phyloP scores from a whole-genome alignment of 2,797 vertebrate species.

The Tinamus major region DNA sequence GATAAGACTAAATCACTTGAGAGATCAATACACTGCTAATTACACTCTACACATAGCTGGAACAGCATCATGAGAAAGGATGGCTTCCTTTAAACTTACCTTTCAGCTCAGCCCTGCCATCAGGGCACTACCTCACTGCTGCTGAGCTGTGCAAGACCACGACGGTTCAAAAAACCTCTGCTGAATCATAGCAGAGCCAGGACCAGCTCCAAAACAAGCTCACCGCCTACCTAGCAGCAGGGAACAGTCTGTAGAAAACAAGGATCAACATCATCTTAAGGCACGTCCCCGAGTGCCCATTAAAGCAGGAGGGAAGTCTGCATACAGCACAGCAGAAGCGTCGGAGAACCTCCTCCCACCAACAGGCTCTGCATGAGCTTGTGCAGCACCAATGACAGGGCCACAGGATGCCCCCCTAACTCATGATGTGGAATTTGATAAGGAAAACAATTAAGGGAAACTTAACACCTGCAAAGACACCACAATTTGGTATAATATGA shows the following conservation, averaged over 20 bases:
- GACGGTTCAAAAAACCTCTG: rapidly evolving
- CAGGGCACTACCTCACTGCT: rapidly evolving
- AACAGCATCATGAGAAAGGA: not conserved
- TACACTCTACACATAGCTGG: not conserved
- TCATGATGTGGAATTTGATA: not conserved
- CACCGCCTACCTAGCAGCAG: not conserved
- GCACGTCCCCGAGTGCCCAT: rapidly evolving
- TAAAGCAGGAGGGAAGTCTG: not conserved
- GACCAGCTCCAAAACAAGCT: not conserved
- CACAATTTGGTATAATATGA: too few relatives aligned
- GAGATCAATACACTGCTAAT: not conserved
- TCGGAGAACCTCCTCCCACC: not conserved
- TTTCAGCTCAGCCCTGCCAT: not conserved
- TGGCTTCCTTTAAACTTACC: not conserved
- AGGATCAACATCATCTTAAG: not conserved
- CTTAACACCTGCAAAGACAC: too few relatives aligned
- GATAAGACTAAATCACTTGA: constrained; percentile 42
- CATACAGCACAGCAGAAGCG: not conserved
- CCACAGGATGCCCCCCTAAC: not conserved
- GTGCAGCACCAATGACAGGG: not conserved
- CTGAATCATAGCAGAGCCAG: not conserved
- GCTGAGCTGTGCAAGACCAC: not conserved
- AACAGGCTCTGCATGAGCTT: not conserved
- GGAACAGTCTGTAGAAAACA: not conserved
- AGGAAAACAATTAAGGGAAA: too few relatives aligned